Base-by-base conservation (phyloP, 2,113 vertebrate genomes). In the Pomatorhinus ruficollis region DNA sequence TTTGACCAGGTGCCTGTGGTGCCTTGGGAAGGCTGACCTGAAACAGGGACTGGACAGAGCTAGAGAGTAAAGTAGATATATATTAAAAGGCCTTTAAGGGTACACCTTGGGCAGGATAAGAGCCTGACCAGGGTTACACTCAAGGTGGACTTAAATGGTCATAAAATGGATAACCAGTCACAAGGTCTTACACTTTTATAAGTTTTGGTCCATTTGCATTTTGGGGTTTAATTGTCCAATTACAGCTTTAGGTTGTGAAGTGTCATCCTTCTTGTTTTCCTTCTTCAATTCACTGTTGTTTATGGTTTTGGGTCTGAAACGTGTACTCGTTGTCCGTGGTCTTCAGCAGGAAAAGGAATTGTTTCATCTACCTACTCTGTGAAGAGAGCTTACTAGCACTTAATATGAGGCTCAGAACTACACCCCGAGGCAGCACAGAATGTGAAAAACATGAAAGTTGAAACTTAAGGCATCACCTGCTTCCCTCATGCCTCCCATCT, bases 401-500 rank as follows among this genome's bases (percentile, higher is more conserved):
- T 24, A 35, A 24, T 24, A 59, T 59, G 56, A 35, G 22, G 10
- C n/a, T 56, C 31, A 56, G 31, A 56, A 54, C 53, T 57, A 35
- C 21, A 57, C 21, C 21, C 21, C 33, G 3, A 57, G 33, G 33
- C 56, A 57, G 21, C 33, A 57, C 56, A 57, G 56, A 57, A 35
- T 24, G 22, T 59, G 22, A 15, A 24, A 35, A 59, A 24, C 22
- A 59, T 59, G 33, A 57, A 35, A 59, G 33, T 15, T 24, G 16
- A 59, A 35, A 24, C 22, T 35, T 35, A 35, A 35, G 56, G 56
- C 56, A 35, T 35, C 56, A 37, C 24, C 24, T 64, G 31, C 57
- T 54, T 11, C 11, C 50, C 24, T 56, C 0, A 0, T 22, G 21
- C 25, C 25, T 40, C 30, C 10, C 3, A 40, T 47, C 49, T 37